These are phyloP conservation scores for Caenorhabditis elegans DNA, from an alignment of 1,140 invertebrate genomes.

Conservation along the genomic window WBcel235 BX284606.5:6309001-6309500, in stretches of 20 bases:
- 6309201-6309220: not conserved
- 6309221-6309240: slow-evolving; percentile 14
- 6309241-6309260: not conserved
- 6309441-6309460: slow-evolving; percentile 22
- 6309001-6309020: not conserved
- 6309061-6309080: not conserved
- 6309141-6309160: not conserved
- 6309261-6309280: not conserved
- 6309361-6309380: not conserved
- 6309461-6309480: slow-evolving; percentile 32
- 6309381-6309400: not conserved
- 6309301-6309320: not conserved
- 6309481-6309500: slow-evolving; percentile 23
- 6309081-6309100: not conserved
- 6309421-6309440: slow-evolving; percentile 23
- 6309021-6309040: not conserved
- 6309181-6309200: not conserved
- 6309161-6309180: not conserved
- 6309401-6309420: slow-evolving; percentile 21
- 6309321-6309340: not conserved
- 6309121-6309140: slow-evolving; percentile 17
- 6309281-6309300: not conserved
- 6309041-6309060: not conserved
- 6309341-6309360: not conserved
- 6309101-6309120: not conserved